These are phyloP conservation scores for Sebastes umbrosus DNA, from an alignment of 2,797 vertebrate species.

Conservation along the genomic window DNA sequence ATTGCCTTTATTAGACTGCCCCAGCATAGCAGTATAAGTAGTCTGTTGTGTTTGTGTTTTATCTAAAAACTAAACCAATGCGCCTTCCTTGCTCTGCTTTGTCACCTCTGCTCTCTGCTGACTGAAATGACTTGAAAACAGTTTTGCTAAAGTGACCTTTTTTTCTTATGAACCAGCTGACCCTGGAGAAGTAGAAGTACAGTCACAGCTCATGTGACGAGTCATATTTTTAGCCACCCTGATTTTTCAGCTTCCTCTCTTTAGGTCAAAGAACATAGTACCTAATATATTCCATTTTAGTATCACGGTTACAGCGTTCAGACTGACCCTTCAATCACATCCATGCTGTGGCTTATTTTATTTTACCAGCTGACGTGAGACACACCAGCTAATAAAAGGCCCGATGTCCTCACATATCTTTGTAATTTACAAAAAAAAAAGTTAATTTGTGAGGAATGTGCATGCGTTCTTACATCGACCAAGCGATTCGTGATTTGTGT, in stretches of 20 bases:
- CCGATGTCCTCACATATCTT: neutral
- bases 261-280: neutral
- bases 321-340: neutral
- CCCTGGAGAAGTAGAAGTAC: neutral
- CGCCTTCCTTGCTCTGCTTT: neutral
- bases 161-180: neutral
- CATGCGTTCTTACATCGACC: neutral
- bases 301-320: neutral
- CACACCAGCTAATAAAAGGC: neutral
- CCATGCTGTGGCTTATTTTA: neutral
- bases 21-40: neutral
- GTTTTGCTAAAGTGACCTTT: constrained; percentile 35
- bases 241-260: neutral
- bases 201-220: constrained; percentile 1
- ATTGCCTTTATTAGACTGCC: neutral
- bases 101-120: constrained; percentile 12
- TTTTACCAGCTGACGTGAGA: neutral
- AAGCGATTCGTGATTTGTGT: neutral
- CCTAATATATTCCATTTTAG: neutral
- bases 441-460: constrained; percentile 1
- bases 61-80: neutral
- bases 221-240: neutral
- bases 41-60: neutral
- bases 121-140: constrained; percentile 30
- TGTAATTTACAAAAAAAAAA: neutral